These are phyloP conservation scores for Pecten maximus DNA, from an alignment of 2,888 invertebrate species.

Conservation along the genomic window DNA sequence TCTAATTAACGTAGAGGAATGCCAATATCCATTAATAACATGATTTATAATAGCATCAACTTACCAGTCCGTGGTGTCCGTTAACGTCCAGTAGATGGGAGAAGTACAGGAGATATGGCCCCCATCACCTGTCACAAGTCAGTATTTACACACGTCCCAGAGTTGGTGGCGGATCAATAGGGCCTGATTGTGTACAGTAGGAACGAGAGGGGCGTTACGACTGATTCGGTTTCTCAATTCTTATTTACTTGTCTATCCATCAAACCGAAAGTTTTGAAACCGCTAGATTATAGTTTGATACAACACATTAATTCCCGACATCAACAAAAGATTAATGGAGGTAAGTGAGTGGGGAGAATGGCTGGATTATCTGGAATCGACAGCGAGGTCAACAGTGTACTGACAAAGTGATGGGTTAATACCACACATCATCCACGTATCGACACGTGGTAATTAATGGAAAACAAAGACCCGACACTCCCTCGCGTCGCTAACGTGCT, in stretches of 20 bases:
- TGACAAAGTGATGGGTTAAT: slow-evolving; percentile 20
- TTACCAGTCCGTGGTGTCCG: not conserved
- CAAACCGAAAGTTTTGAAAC: slow-evolving; percentile 10
- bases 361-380: slow-evolving; percentile 28
- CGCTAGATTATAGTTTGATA: slow-evolving; percentile 12
- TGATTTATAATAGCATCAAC: not conserved
- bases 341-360: not conserved
- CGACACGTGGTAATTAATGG: not conserved
- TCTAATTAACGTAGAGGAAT: not conserved
- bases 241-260: slow-evolving; percentile 13
- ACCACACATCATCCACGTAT: not conserved
- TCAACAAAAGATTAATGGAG: not conserved
- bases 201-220: not conserved
- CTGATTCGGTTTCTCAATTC: not conserved
- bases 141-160: slow-evolving; percentile 4
- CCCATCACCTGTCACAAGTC: not conserved
- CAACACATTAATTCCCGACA: slow-evolving; percentile 16
- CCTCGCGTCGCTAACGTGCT: not conserved
- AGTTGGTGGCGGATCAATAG: not conserved
- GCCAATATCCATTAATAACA: not conserved
- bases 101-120: not conserved
- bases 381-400: not conserved
- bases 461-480: not conserved
- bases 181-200: not conserved
- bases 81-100: not conserved